Base-by-base conservation (phyloP, 2,888 invertebrate species). In the Keiferia lycopersicella region DNA sequence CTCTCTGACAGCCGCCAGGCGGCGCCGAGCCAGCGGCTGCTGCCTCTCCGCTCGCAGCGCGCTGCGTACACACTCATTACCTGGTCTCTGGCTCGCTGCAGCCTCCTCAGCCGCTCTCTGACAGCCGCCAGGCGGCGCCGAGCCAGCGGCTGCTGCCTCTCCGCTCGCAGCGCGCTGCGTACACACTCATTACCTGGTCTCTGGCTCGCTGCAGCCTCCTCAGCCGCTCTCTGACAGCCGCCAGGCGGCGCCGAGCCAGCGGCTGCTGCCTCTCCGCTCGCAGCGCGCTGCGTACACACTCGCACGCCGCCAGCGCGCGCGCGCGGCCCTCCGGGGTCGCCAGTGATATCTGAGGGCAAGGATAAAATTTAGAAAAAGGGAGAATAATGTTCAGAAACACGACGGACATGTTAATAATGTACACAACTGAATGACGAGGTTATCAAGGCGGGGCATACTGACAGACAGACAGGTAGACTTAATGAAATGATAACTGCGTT, bases 141-240 rank as follows among this genome's bases (percentile, higher is more conserved):
- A 66, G 81, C 70, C 53, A 78, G 69, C 26, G 6, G 26, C 6
- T 26, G 26, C 6, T 26, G 26, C 26, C 26, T 2, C 26, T 26
- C 26, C 26, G 3, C 26, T 26, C 26, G n/a, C n/a, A n/a, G n/a
- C n/a, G n/a, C n/a, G n/a, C n/a, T 26, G 26, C 6, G 26, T 26
- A 26, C n/a, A n/a, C n/a, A 26, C 6, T 26, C 7, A 7, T 95
- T n/a, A 83, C 78, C 69, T 77, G 74, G 64, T 86, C 86, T 1
- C 73, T 72, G n/a, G 86, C 84, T 69, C 86, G 83, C 66, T 73
- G 68, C 66, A 87, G 76, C 1, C 83, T 76, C 64, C 85, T 78
- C 77, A 86, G 73, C 63, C 86, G 79, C 74, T 86, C 86, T 62
- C 87, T 76, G 70, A 84, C 80, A 50, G 82, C 85, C 65, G 77